phyloP scores from a whole-genome alignment of 2,113 vertebrate genomes.

The Redunca redunca region DNA sequence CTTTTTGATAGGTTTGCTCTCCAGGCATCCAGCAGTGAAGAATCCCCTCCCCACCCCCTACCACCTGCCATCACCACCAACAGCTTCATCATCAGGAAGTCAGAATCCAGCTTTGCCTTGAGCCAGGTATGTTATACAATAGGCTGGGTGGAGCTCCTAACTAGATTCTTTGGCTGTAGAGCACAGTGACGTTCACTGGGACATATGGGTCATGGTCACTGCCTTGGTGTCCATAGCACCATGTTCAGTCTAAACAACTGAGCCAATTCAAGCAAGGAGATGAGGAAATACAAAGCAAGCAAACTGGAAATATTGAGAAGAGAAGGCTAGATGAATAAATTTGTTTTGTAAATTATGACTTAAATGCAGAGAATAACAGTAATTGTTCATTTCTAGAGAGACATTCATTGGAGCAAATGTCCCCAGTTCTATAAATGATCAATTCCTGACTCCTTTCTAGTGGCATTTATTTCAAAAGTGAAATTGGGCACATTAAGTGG shows the following conservation, averaged over 20 bases:
- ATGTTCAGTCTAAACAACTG: neutral
- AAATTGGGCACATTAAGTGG: neutral
- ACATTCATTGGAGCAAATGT: constrained; percentile 37
- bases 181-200: neutral
- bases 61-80: neutral
- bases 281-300: neutral
- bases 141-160: neutral
- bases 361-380: neutral
- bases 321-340: neutral
- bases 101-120: neutral
- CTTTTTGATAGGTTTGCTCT: neutral
- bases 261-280: neutral
- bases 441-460: constrained; percentile 53
- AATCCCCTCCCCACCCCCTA: no score
- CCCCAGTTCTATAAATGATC: constrained; percentile 56
- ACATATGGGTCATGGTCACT: neutral
- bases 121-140: neutral
- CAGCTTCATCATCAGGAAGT: neutral
- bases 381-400: neutral
- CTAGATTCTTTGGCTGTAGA: neutral
- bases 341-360: neutral
- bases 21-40: neutral
- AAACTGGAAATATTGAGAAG: neutral
- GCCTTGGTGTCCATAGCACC: neutral
- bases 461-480: constrained; percentile 63